A percentile compares a stretch with the other conserved stretches of the same genome.
phyloP scores from a whole-genome alignment of 2,797 vertebrate genomes.

The Pangasius macronema region DNA sequence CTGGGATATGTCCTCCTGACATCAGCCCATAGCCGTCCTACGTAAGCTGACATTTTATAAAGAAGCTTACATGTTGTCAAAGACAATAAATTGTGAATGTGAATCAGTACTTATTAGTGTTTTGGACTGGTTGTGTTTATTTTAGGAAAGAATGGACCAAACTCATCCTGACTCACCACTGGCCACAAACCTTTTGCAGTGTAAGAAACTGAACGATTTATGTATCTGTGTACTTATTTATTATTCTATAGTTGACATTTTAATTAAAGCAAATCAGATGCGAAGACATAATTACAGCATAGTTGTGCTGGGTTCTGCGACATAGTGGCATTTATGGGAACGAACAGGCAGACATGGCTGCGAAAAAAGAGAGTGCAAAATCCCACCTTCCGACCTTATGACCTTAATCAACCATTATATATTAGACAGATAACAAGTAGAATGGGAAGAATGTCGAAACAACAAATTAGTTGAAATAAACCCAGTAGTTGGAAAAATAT shows the following conservation, averaged over 20 bases:
- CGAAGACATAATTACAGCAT: no score
- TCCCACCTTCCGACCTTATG: no score
- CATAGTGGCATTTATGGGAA: no score
- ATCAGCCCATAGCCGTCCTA: not conserved
- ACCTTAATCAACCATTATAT: no score
- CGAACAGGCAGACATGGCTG: no score
- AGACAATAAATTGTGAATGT: not conserved
- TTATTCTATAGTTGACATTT: not conserved
- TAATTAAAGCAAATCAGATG: no score
- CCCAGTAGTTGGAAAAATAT: no score
- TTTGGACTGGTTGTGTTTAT: slow-evolving; percentile 46
- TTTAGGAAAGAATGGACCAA: slow-evolving; percentile 75
- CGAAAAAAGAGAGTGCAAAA: no score
- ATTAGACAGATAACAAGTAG: no score
- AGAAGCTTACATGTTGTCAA: not conserved
- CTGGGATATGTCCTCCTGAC: slow-evolving; percentile 40
- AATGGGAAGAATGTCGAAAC: no score
- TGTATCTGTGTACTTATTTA: not conserved
- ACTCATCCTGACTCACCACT: slow-evolving; percentile 79
- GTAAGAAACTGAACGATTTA: slow-evolving; percentile 59
- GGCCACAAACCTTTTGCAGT: slow-evolving; percentile 77
- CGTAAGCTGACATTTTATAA: slow-evolving; percentile 7
- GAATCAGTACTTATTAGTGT: not conserved
- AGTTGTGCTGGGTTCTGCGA: no score
- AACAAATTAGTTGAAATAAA: no score